Percentiles rank a stretch among this genome's conserved stretches.
Evolutionary conservation across 2,113 vertebrate species (phyloP).

Genomic region (Myiopsitta monachus): DNA sequence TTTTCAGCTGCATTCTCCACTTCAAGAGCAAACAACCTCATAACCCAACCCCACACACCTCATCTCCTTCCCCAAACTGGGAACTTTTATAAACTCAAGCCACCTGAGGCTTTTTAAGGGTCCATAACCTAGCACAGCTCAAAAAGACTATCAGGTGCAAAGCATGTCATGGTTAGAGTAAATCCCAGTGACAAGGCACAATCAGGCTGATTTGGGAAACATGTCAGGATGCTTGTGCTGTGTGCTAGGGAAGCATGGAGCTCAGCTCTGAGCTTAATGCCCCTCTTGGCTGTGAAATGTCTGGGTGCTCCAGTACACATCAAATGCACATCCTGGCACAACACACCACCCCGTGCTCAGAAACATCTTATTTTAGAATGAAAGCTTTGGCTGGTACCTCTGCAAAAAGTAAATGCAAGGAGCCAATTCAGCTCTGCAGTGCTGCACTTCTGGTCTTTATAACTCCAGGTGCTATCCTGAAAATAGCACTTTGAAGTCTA

Average conservation of each 20-base stretch:
- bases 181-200: background rate
- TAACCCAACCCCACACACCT: rapidly evolving
- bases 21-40: rapidly evolving
- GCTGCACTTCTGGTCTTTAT: background rate
- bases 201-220: background rate
- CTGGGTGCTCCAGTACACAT: background rate
- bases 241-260: background rate
- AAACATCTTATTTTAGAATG: background rate
- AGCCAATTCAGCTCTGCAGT: background rate
- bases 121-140: background rate
- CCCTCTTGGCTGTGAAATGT: background rate
- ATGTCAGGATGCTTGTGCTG: background rate
- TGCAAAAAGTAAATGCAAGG: slow-evolving; percentile 18
- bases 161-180: background rate
- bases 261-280: background rate
- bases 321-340: background rate
- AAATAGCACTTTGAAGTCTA: background rate
- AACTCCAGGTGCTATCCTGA: slow-evolving; percentile 12
- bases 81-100: background rate
- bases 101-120: background rate
- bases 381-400: background rate
- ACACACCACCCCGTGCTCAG: background rate
- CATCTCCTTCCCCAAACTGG: rapidly evolving
- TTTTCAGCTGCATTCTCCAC: rapidly evolving
- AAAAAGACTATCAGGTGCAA: background rate